Base-by-base conservation (phyloP, 2,888 invertebrate species). In the Lasioglossum calceatum region DNA sequence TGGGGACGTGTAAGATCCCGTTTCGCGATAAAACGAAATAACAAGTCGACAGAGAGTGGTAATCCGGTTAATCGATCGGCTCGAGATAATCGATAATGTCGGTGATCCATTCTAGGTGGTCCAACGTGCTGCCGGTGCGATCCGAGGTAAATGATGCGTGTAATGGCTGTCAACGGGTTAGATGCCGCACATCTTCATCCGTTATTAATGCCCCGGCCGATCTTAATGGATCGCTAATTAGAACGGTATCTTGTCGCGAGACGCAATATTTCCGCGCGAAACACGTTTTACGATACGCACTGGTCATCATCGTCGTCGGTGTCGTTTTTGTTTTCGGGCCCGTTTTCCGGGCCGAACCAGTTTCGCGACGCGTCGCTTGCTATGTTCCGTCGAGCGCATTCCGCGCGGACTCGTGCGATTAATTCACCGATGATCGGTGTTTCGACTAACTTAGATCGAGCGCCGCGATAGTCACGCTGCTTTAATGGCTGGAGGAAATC, bases 21-120 rank as follows among this genome's bases (percentile, higher is more conserved):
- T 93, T 94, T 93, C 90, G 91, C 92, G 94, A 94, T 94, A 94
- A 94, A 88, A 94, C 92, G 93, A 94, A 94, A 94, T 94, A 94
- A 93, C 94, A 94, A 93, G 93, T 91, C 91, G 89, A 90, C 87
- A 84, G 89, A 86, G 89, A 92, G 87, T 85, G 92, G 92, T 94
- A 94, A 95, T 95, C 95, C 93, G 92, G 94, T 93, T 95, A 94
- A 94, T 95, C 94, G 93, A 94, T 95, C 94, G 94, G 89, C 85
- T 87, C 89, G 92, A 93, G 94, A 94, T 95, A 95, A 94, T 94
- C 94, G 94, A 94, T 95, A 95, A 94, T 93, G 94, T 94, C 94
- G 92, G 93, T 93, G 92, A 94, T 94, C 92, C 93, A 93, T 94
- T 93, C 92, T 91, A 93, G 93, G 92, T 93, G 93, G 92, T 92